Evolutionary conservation across 2,888 invertebrate species (phyloP).

Genomic region (Temnothorax unifasciatus): DNA sequence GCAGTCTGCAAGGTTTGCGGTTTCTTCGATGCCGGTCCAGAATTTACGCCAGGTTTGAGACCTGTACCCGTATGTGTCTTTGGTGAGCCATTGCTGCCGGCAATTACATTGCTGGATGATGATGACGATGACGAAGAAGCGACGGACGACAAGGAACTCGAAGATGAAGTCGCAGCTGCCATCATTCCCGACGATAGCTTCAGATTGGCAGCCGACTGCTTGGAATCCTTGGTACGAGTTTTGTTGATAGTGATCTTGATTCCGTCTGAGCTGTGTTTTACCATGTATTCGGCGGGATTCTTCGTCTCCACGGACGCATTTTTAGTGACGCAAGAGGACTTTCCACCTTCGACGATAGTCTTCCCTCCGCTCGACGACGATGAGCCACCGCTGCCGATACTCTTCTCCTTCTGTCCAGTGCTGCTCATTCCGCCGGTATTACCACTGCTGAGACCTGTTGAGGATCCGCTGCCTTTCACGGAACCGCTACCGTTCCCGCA

Average conservation of each 20-base stretch:
- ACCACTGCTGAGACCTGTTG: neutral
- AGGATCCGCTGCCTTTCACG: slow-evolving; percentile 80
- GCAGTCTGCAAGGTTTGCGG: slow-evolving; percentile 88
- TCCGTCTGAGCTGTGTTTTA: slow-evolving; percentile 95
- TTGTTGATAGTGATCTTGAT: slow-evolving; percentile 97
- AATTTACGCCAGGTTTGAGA: slow-evolving; percentile 94
- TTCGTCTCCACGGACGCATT: slow-evolving; percentile 87
- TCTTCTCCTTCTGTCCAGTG: slow-evolving; percentile 82
- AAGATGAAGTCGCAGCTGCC: slow-evolving; percentile 84
- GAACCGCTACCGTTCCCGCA: slow-evolving; percentile 86
- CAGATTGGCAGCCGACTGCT: slow-evolving; percentile 80
- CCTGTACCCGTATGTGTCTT: slow-evolving; percentile 95
- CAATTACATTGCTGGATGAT: slow-evolving; percentile 66
- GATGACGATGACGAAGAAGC: slow-evolving; percentile 86
- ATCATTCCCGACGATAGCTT: slow-evolving; percentile 73
- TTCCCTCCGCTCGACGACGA: slow-evolving; percentile 64
- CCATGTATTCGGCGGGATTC: slow-evolving; percentile 93
- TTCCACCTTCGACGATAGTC: slow-evolving; percentile 82
- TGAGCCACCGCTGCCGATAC: slow-evolving; percentile 77
- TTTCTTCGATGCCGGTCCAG: slow-evolving; percentile 94
- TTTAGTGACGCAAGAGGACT: slow-evolving; percentile 76
- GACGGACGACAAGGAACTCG: slow-evolving; percentile 84
- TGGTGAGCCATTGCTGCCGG: slow-evolving; percentile 89
- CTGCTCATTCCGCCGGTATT: slow-evolving; percentile 25
- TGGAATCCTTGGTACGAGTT: slow-evolving; percentile 92